Evolutionary conservation across 2,888 invertebrate species (phyloP), one percentile per base, ranked within the genome.

Genomic region (Branchinecta sandiegonensis): DNA sequence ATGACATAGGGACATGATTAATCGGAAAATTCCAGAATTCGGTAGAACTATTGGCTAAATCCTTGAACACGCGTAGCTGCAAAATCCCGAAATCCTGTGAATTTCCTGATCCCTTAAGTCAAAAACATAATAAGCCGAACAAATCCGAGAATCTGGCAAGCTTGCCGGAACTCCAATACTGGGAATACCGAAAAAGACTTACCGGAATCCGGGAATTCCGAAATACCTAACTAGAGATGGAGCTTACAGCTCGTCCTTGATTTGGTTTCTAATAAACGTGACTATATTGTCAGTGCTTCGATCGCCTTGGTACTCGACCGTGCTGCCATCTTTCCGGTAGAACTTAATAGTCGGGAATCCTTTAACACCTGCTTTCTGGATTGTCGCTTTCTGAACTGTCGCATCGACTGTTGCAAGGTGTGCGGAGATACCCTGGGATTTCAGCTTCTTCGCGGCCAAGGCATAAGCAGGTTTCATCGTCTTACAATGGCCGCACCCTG

Each of bases 401-500:
- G 86, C 86, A 76, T 89, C 88, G 0, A 88, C 79, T 46, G 86
- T 84, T 8, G 84, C 82, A 2, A 83, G 75, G 64, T 77, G 77
- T 0, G 80, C 76, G 0, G 74, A 73, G 9, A 77, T 74, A 0
- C 79, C 78, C 12, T 80, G 80, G 0, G 74, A 73, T 66, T 79
- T 79, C 12, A 85, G 70, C 6, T 78, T 75, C 1, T 80, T 79
- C 1, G 86, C 84, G 0, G 84, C 79, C 48, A 78, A 77, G 70
- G 83, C 83, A 77, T 83, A 87, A 9, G 83, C 83, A 6, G 87
- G 85, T 75, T 88, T 88, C 76, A 84, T 82, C 14, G 81, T 78
- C 67, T 84, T 82, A 74, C 89, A 89, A 74, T 87, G 86, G 0
- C 83, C 83, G 75, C 89, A 89, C 87, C 87, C 87, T 87, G 77